phyloP scores from a whole-genome alignment of 2,113 vertebrate genomes.

The Petroica traversi region DNA sequence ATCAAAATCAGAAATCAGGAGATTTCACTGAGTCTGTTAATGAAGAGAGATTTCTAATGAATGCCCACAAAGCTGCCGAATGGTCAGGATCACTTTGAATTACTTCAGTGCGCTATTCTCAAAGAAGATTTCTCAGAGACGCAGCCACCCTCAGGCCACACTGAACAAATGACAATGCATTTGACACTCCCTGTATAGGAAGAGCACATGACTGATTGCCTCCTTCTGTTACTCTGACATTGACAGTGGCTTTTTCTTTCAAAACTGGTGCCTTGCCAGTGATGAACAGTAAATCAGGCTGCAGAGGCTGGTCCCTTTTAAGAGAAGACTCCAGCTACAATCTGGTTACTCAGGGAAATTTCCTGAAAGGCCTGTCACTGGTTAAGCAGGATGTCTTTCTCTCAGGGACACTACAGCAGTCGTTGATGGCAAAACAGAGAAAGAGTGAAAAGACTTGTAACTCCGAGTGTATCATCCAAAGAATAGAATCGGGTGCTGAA shows the following conservation, averaged over 20 bases:
- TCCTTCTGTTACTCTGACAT: not conserved
- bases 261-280: not conserved
- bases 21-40: not conserved
- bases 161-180: not conserved
- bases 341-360: not conserved
- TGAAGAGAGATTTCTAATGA: not conserved
- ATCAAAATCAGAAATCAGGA: not conserved
- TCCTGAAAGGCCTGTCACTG: not conserved
- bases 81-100: not conserved
- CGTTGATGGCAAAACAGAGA: not conserved
- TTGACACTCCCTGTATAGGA: not conserved
- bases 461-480: not conserved
- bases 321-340: not conserved
- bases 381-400: not conserved
- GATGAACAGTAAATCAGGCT: not conserved
- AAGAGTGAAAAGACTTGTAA: not conserved
- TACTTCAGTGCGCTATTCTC: not conserved
- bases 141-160: not conserved
- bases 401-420: not conserved
- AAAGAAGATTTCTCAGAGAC: not conserved
- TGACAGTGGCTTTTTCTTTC: not conserved
- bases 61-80: not conserved
- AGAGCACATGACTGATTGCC: not conserved
- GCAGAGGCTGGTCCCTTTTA: not conserved
- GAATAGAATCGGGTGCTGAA: not conserved